A percentile compares a stretch with the other conserved stretches of the same genome.
Conservation (phyloP, 2,888 invertebrate species). For the Cosmorhoe ocellata region DNA sequence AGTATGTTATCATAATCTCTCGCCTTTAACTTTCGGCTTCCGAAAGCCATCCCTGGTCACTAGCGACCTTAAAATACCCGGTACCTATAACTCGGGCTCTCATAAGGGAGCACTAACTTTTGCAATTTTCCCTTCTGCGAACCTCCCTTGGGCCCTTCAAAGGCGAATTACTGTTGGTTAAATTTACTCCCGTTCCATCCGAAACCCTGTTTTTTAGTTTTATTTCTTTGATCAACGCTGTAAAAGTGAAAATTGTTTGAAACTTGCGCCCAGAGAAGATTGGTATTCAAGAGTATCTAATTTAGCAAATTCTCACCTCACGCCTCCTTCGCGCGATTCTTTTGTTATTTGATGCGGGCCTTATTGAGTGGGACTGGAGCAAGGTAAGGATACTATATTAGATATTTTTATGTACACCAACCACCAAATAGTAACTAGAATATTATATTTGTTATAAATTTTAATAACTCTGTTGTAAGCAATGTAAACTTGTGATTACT, state of each 20-base stretch:
- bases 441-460: no score
- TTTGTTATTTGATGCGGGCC: conserved; percentile 23
- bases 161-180: conserved; percentile 79
- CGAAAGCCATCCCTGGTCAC: conserved; percentile 30
- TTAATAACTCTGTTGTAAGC: no score
- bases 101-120: conserved; percentile 78
- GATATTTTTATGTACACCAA: conserved; percentile 3
- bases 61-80: conserved; percentile 54
- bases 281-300: conserved; percentile 68
- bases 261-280: conserved; percentile 66
- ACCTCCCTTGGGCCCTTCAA: conserved; percentile 70
- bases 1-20: no score
- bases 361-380: no score
- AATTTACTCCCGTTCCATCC: conserved; percentile 74
- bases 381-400: no score
- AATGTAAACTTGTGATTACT: no score
- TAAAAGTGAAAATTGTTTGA: conserved; percentile 76
- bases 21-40: background rate
- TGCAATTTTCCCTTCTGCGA: conserved; percentile 73
- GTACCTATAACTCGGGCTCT: conserved; percentile 62
- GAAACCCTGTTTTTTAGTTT: conserved; percentile 76
- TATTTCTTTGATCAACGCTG: conserved; percentile 77
- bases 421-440: no score
- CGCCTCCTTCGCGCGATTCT: conserved; percentile 20
- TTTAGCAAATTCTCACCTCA: conserved; percentile 73